Base-by-base conservation (phyloP, 1,140 invertebrate species). In the Adoxophyes honmai region DNA sequence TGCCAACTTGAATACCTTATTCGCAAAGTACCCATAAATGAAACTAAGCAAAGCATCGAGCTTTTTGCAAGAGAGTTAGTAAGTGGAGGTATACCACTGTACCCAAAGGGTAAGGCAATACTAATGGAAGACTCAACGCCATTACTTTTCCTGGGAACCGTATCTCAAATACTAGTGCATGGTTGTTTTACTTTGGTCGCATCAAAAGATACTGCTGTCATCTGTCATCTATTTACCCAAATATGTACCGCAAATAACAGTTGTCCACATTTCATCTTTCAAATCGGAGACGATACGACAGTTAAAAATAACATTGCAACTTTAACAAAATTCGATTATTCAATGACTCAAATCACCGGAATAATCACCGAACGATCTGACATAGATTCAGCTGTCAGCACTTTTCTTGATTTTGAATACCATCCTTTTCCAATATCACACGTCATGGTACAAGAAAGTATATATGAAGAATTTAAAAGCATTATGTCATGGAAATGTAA, bases 1-100 rank as follows among this genome's bases (percentile, higher is more conserved):
- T 48, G 42, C 14, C 16, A 48, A 48, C 11, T 48, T 6, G 42
- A 48, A 48, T 48, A 48, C 11, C 28, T 48, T 21, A 48, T 48
- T 10, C 18, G 42, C 7, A 28, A 9, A n/a, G 21, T 48, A 21
- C 42, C 42, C 11, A 18, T 48, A 11, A 16, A n/a, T 21, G 42
- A 48, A 10, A 48, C 42, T 14, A 48, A 48, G 13, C 42, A 48
- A n/a, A 48, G 42, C 11, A 48, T 48, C 21, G n/a, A 48, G 11
- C 42, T 48, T 28, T 21, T 48, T 48, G n/a, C 42, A 48, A 8
- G 21, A 6, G n/a, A 48, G n/a, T 48, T 48, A n/a, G 11, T 18
- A 14, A 48, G 16, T 11, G 42, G 21, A 7, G 21, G 5, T 21
- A 28, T 28, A 3, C 21, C 21, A 28, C 6, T 28, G 6, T 28